Percentiles rank a stretch among this genome's conserved stretches.
phyloP scores from a whole-genome alignment of 2,113 vertebrate species.

The Spheniscus mendiculus region DNA sequence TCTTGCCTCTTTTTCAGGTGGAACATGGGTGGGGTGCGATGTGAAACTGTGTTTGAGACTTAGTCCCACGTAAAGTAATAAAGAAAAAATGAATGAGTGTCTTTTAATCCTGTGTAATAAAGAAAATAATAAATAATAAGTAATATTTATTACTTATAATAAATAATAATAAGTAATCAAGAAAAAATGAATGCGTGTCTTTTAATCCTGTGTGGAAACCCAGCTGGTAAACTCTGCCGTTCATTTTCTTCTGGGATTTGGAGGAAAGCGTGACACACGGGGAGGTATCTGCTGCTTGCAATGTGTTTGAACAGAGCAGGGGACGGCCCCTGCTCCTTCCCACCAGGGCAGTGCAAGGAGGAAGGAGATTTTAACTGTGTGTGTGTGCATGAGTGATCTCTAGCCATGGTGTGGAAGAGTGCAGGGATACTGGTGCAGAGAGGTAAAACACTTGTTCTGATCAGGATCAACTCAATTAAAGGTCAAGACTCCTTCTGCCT shows the following conservation, averaged over 20 bases:
- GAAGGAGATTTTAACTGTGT: neutral
- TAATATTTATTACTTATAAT: no score
- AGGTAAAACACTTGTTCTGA: neutral
- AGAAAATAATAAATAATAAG: no score
- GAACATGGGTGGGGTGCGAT: neutral
- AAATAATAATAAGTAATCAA: neutral
- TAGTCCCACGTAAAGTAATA: neutral
- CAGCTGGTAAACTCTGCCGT: neutral
- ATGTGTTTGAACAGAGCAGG: neutral
- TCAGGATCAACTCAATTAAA: neutral
- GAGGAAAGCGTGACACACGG: neutral
- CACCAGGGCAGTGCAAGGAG: neutral
- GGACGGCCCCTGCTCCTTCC: neutral
- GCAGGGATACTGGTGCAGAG: neutral
- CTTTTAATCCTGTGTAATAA: neutral
- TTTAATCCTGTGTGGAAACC: neutral
- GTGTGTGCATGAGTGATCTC: neutral
- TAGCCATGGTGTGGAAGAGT: neutral
- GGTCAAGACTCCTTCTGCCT: neutral
- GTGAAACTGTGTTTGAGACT: neutral
- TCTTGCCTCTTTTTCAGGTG: neutral
- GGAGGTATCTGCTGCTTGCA: neutral
- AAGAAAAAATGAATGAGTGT: neutral
- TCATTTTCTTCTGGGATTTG: slow-evolving; percentile 4
- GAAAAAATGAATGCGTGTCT: neutral